Evolutionary conservation across 2,888 invertebrate genomes (phyloP).

Genomic region (Polydesmus complanatus): DNA sequence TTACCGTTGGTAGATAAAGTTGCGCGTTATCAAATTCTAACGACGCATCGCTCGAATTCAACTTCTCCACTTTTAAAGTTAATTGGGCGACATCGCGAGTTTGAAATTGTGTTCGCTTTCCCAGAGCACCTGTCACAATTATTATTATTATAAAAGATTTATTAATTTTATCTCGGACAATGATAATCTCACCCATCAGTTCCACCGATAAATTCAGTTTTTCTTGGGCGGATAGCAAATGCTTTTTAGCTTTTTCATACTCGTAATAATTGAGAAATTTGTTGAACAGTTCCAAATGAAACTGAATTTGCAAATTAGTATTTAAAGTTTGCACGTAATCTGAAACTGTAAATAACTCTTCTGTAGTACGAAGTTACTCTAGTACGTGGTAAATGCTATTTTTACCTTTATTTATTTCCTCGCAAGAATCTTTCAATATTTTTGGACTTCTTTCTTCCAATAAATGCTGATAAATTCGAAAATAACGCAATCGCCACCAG

Average conservation of each 20-base stretch:
- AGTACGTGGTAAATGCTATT: too few relatives aligned
- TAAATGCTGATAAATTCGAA: conserved; percentile 57
- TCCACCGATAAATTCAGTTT: conserved; percentile 31
- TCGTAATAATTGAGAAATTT: conserved; percentile 60
- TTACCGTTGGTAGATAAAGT: too few relatives aligned
- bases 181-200: not conserved
- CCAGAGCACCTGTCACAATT: conserved; percentile 50
- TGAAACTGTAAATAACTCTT: not conserved
- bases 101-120: conserved; percentile 82
- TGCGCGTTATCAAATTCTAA: not conserved
- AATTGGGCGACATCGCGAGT: conserved; percentile 68
- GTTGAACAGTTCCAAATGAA: conserved; percentile 46
- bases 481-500: conserved; percentile 63
- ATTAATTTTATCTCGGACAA: not conserved
- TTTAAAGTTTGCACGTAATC: too few relatives aligned
- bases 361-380: too few relatives aligned
- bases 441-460: conserved; percentile 56
- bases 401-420: conserved; percentile 22
- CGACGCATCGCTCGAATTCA: conserved; percentile 28
- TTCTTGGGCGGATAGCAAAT: conserved; percentile 48
- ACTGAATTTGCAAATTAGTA: conserved; percentile 27
- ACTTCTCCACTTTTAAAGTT: conserved; percentile 46
- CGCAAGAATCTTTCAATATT: conserved; percentile 25
- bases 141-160: not conserved
- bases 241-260: conserved; percentile 51